Evolutionary conservation across 35 echinoderm and acorn worm species (phyloP), one percentile per base, ranked within the genome.

Genomic region (Acanthaster planci): DNA sequence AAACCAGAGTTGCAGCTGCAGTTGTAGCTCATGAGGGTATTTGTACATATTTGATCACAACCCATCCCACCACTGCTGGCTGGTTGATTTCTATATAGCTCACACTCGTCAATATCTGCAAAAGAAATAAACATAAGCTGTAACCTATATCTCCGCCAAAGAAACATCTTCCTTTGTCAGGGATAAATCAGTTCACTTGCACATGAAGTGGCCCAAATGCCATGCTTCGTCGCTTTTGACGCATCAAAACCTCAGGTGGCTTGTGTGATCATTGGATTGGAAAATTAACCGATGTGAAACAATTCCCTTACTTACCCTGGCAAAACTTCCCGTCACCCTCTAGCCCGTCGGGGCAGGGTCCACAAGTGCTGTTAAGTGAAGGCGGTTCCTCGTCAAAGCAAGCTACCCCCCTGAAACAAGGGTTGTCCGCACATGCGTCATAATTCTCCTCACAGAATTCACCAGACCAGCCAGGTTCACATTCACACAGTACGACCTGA

Each of bases 41-140:
- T 95, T 37, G 37, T 83, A 50, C 93, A 95, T 14, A 83, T 54
- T 32, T 95, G 93, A 16, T 91, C 55, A 42, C 92, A 94, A 35
- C 50, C 55, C 47, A 76, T 78, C 50, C 86, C 91, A 18, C 86
- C 92, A 34, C 81, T 84, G 1, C 58, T 78, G 38, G 6, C 92
- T 47, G 42, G 42, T 12, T 47, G 4, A 12, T 47, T 12, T 47
- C 12, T 4, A 12, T 47, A 47, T 12, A 47, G 42, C 42, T 47
- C 42, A 47, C 42, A 47, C 42, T 47, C 42, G 42, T 47, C 42
- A 47, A 47, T 47, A 47, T 47, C 42, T 47, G 42, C 42, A 47
- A n/a, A n/a, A n/a, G n/a, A n/a, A n/a, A n/a, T n/a, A n/a, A n/a
- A n/a, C n/a, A n/a, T n/a, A n/a, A n/a, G n/a, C n/a, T n/a, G n/a